Base-by-base conservation (phyloP, 2,797 vertebrate genomes). In the Leuciscus waleckii region DNA sequence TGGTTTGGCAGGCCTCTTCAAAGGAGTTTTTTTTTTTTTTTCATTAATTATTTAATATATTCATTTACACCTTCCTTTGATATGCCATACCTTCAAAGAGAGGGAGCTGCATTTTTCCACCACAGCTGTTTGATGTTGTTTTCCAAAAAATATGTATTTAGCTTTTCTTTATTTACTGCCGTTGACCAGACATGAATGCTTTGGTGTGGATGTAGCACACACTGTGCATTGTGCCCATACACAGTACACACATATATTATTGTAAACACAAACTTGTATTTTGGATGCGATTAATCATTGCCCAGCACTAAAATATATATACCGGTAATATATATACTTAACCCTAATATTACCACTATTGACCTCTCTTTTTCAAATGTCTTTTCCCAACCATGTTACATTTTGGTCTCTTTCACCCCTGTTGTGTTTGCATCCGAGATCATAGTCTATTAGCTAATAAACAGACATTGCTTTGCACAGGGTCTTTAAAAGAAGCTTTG, bases 41-140 rank as follows among this genome's bases (percentile, higher is more conserved):
- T 26, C 85, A 88, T 87, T 70, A 89, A 82, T 90, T 79, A 85
- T 67, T 90, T 81, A 86, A 89, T 84, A 41, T 85, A 89, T 79
- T 75, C 90, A 85, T 91, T 86, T 80, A 82, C 88, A 92, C 84
- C 86, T 90, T 88, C 86, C 80, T 90, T 90, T 92, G 89, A 91
- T 85, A 85, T 84, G 56, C 35, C 82, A 78, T 79, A 86, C 70
- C 41, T 82, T 80, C 74, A 56, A 82, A 67, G 73, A 87, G 65
- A 79, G 85, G 41, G 69, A 51, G 82, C 35, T 82, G 54, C 49
- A 86, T 79, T 86, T 41, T 75, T 82, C 37, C 46, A 56, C 9
- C 54, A 77, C 73, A 23, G 75, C 82, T 91, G 88, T 91, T 89
- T 90, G 87, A 92, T 89, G 87, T 90, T 88, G 82, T 84, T 88